phyloP scores from a whole-genome alignment of 2,888 invertebrate species.

The Phyto melanocephala region DNA sequence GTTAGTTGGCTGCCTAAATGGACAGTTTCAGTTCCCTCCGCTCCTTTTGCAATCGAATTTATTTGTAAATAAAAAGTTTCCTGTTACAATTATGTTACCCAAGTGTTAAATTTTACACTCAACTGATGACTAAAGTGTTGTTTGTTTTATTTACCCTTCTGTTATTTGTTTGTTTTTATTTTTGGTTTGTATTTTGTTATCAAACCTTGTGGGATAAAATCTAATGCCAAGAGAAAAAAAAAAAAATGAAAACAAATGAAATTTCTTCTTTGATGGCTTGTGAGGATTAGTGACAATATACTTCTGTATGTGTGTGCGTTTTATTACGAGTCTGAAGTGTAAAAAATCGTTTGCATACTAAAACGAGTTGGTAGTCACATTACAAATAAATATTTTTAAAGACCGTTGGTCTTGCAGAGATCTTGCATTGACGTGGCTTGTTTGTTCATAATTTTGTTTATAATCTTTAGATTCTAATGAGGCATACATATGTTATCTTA shows the following conservation, averaged over 20 bases:
- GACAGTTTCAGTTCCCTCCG: background rate
- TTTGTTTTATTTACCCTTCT: background rate
- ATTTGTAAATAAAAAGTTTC: slow-evolving; percentile 24
- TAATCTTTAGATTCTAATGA: no score
- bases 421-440: no score
- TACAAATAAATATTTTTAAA: no score
- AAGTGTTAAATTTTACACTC: slow-evolving; percentile 31
- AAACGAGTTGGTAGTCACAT: background rate
- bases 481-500: no score
- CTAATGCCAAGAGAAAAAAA: background rate
- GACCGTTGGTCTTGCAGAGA: no score
- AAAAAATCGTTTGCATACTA: background rate
- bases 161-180: background rate
- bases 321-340: background rate
- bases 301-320: background rate
- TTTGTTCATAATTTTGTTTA: no score
- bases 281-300: slow-evolving; percentile 46
- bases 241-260: slow-evolving; percentile 12
- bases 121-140: slow-evolving; percentile 22
- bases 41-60: background rate
- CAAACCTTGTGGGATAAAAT: slow-evolving; percentile 33
- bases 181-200: background rate
- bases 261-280: slow-evolving; percentile 14
- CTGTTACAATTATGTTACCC: slow-evolving; percentile 17
- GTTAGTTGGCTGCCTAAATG: background rate